These are phyloP conservation scores for Orius insidiosus DNA, from an alignment of 1,140 invertebrate genomes.

Conservation along the genomic window DNA sequence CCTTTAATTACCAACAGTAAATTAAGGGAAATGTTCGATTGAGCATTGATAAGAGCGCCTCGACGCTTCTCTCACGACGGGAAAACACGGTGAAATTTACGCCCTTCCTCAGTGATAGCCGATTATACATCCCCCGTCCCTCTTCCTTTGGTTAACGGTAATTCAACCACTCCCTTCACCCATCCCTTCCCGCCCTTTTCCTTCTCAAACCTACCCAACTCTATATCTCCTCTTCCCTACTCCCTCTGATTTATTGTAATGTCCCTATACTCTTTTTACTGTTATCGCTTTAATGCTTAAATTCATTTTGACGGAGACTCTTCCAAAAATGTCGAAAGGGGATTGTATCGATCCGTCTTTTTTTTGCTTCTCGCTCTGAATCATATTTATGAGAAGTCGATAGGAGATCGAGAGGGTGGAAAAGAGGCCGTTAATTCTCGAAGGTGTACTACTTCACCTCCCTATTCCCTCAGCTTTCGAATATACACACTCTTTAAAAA, in stretches of 20 bases:
- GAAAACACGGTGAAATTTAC: conserved; percentile 12
- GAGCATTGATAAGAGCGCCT: conserved; percentile 13
- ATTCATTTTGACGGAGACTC: conserved; percentile 11
- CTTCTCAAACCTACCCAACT: conserved; percentile 5
- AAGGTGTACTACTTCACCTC: too few relatives aligned
- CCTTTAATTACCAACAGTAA: conserved; percentile 15
- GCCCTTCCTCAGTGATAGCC: conserved; percentile 9
- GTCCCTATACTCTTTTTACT: conserved; percentile 12
- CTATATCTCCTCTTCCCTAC: conserved; percentile 7
- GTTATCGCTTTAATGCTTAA: conserved; percentile 14
- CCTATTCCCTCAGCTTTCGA: too few relatives aligned
- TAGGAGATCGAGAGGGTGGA: not conserved
- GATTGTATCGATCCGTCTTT: not conserved
- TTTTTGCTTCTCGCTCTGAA: conserved; percentile 10
- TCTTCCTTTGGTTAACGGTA: conserved; percentile 9
- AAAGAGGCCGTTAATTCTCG: too few relatives aligned
- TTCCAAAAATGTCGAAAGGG: not conserved
- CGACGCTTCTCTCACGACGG: conserved; percentile 2
- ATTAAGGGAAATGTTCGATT: conserved; percentile 16
- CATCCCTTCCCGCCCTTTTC: not conserved
- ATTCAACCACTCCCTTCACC: conserved; percentile 5
- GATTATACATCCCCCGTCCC: conserved; percentile 9
- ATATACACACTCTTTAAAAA: too few relatives aligned
- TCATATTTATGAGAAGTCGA: conserved; percentile 11
- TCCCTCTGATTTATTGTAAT: conserved; percentile 11